These are phyloP conservation scores for Leptopilina clavipes DNA, from an alignment of 1,140 invertebrate species.

Conservation along the genomic window DNA sequence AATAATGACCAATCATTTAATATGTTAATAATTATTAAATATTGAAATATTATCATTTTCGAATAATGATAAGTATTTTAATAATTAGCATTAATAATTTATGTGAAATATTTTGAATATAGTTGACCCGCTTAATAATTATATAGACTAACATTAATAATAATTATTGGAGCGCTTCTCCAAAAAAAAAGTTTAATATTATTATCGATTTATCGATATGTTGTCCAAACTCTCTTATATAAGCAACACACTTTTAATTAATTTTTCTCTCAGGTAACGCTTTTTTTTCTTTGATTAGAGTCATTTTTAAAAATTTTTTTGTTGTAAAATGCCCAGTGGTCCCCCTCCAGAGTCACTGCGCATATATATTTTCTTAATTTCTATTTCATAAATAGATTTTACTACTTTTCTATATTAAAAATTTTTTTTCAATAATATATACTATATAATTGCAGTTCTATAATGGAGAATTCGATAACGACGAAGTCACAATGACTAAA, in stretches of 20 bases:
- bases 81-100: background rate
- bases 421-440: conserved; percentile 6
- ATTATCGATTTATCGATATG: conserved; percentile 28
- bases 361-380: conserved; percentile 6
- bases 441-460: conserved; percentile 13
- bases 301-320: background rate
- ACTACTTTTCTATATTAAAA: conserved; percentile 8
- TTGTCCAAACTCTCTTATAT: conserved; percentile 33
- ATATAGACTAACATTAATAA: background rate
- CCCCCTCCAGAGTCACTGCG: conserved; percentile 18
- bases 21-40: too few species aligned
- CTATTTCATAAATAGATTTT: conserved; percentile 20
- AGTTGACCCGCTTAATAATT: conserved; percentile 12
- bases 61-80: background rate
- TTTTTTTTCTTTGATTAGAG: conserved; percentile 1
- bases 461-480: conserved; percentile 5
- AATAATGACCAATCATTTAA: too few species aligned
- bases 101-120: background rate
- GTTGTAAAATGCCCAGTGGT: conserved; percentile 1
- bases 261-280: conserved; percentile 21
- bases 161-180: background rate
- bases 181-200: background rate
- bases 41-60: background rate
- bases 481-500: conserved; percentile 11
- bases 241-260: conserved; percentile 12